A percentile compares a stretch with the other conserved stretches of the same genome.
These are phyloP conservation scores for Thryonomys swinderianus DNA, from an alignment of 2,113 vertebrate species.

Conservation along the genomic window DNA sequence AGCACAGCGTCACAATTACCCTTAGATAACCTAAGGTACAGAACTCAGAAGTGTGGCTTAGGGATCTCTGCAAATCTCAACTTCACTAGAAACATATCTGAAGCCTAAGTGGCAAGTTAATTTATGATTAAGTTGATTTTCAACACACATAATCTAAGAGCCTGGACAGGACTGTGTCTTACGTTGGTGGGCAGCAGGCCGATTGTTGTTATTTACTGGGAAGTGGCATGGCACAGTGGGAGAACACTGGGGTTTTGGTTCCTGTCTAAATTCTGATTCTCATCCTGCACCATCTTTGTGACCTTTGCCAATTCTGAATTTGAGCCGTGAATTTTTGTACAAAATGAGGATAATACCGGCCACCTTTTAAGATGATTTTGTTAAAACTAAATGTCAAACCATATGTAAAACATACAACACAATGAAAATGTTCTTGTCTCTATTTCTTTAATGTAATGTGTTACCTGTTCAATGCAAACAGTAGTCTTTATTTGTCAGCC, in stretches of 20 bases:
- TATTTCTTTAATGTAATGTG: neutral
- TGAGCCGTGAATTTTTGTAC: neutral
- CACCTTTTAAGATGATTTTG: neutral
- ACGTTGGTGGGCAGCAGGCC: neutral
- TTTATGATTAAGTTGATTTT: neutral
- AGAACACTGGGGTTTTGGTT: neutral
- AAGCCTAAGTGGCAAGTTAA: neutral
- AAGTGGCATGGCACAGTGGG: neutral
- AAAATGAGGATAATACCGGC: neutral
- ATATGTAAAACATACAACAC: neutral
- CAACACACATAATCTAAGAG: neutral
- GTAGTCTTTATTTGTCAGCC: neutral
- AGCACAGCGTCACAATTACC: neutral
- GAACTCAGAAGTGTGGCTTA: neutral
- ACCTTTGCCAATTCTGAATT: neutral
- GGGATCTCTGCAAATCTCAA: neutral
- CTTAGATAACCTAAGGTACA: neutral
- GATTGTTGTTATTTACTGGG: neutral
- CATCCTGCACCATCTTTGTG: neutral
- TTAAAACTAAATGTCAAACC: constrained; percentile 1
- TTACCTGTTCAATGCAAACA: neutral
- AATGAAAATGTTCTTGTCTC: neutral
- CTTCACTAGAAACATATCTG: neutral
- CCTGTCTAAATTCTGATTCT: neutral
- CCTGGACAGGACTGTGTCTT: neutral